phyloP scores from a whole-genome alignment of 2,113 vertebrate species.

The Romanogobio albipinnatus region DNA sequence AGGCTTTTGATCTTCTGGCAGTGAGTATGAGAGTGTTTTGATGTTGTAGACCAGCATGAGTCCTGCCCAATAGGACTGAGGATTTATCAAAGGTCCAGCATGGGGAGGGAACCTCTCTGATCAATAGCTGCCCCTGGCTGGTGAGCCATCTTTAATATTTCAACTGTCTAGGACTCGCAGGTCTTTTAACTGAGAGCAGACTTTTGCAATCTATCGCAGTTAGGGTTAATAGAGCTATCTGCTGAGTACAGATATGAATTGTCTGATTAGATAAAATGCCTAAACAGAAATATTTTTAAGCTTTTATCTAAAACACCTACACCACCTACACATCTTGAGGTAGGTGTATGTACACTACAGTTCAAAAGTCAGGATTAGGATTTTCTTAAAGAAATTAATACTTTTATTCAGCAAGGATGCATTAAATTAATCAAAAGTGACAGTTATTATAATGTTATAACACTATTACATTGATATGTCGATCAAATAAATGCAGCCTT shows the following conservation, averaged over 20 bases:
- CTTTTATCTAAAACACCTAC: neutral
- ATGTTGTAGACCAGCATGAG: slow-evolving; percentile 61
- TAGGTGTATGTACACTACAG: neutral
- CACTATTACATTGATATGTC: too few species aligned
- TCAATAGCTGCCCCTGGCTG: slow-evolving; percentile 64
- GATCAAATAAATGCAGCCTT: too few species aligned
- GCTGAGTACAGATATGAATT: neutral
- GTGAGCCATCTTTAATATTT: slow-evolving; percentile 55
- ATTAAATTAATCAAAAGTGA: too few species aligned
- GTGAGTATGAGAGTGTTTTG: slow-evolving; percentile 56
- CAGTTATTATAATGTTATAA: neutral
- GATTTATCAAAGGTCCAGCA: slow-evolving; percentile 67
- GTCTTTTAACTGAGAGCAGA: slow-evolving; percentile 14
- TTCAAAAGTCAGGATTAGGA: neutral
- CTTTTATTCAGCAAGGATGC: neutral
- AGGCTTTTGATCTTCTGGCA: slow-evolving; percentile 50
- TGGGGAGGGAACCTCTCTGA: slow-evolving; percentile 53
- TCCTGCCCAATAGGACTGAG: slow-evolving; percentile 62
- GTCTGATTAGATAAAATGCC: neutral
- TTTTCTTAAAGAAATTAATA: neutral
- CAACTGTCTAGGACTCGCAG: slow-evolving; percentile 24
- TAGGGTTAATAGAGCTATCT: neutral
- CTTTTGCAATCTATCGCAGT: neutral
- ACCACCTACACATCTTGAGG: neutral
- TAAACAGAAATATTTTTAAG: neutral